A percentile compares a stretch with the other conserved stretches of the same genome.
Evolutionary conservation across 2,797 vertebrate genomes (phyloP).

Genomic region (Benthosema pterotum): DNA sequence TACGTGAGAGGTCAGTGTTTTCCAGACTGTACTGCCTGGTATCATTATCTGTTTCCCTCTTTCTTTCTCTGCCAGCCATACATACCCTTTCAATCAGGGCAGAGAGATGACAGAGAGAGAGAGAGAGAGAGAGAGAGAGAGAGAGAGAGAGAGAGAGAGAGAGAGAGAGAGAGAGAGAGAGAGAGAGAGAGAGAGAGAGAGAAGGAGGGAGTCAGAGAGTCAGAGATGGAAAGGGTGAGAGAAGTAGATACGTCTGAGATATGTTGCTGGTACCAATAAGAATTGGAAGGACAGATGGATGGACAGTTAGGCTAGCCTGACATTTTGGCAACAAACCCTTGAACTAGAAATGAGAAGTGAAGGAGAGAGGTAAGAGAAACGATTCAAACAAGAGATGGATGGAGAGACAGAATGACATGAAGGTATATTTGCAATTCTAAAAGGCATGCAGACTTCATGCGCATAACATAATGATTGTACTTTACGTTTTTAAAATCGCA

Average conservation of each 20-base stretch:
- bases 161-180: too few relatives aligned
- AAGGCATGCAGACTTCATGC: too few relatives aligned
- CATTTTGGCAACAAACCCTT: too few relatives aligned
- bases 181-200: too few relatives aligned
- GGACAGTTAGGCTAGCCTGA: not conserved
- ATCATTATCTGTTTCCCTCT: conserved; percentile 66
- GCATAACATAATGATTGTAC: too few relatives aligned
- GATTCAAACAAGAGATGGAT: too few relatives aligned
- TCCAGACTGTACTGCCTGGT: conserved; percentile 61
- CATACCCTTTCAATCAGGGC: conserved; percentile 67
- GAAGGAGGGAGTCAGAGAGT: too few relatives aligned
- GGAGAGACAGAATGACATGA: too few relatives aligned
- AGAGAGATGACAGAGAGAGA: conserved; percentile 26
- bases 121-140: conserved; percentile 6
- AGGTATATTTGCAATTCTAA: too few relatives aligned
- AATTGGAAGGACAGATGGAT: not conserved
- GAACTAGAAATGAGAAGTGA: too few relatives aligned
- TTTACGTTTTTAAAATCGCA: too few relatives aligned
- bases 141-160: too few relatives aligned
- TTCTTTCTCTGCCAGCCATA: conserved; percentile 55
- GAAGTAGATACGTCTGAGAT: not conserved
- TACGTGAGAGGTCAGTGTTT: conserved; percentile 69
- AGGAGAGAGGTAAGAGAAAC: conserved; percentile 1
- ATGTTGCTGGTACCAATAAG: not conserved
- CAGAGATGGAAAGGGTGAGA: not conserved